phyloP scores from a whole-genome alignment of 2,888 invertebrate genomes.

The Volucella bombylans region DNA sequence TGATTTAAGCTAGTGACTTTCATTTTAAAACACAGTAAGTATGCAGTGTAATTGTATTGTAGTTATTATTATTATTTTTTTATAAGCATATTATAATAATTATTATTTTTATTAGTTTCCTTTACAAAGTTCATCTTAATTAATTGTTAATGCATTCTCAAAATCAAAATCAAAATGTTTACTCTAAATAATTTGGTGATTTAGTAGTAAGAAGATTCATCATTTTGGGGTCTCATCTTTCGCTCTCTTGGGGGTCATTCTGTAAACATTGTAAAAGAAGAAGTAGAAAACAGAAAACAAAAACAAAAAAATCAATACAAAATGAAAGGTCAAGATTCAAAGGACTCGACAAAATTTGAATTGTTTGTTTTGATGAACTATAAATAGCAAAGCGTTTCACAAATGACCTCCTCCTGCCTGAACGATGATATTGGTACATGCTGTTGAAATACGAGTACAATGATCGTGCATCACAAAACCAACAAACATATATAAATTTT shows the following conservation, averaged over 20 bases:
- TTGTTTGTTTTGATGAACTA: slow-evolving; percentile 16
- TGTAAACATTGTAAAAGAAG: slow-evolving; percentile 57
- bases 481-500: too few relatives aligned
- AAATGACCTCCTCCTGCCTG: slow-evolving; percentile 61
- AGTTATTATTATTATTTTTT: slow-evolving; percentile 27
- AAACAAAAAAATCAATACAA: slow-evolving; percentile 19
- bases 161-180: neutral
- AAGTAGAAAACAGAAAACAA: slow-evolving; percentile 30
- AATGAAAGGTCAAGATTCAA: neutral
- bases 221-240: slow-evolving; percentile 60
- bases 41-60: slow-evolving; percentile 26
- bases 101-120: slow-evolving; percentile 46
- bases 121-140: slow-evolving; percentile 24
- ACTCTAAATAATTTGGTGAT: slow-evolving; percentile 57
- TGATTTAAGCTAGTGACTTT: too few relatives aligned
- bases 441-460: slow-evolving; percentile 19
- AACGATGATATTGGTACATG: slow-evolving; percentile 54
- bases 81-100: slow-evolving; percentile 40
- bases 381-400: slow-evolving; percentile 55
- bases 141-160: slow-evolving; percentile 40
- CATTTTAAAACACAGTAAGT: slow-evolving; percentile 20
- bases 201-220: slow-evolving; percentile 43
- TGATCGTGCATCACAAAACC: slow-evolving; percentile 20
- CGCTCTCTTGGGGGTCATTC: slow-evolving; percentile 68
- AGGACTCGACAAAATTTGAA: neutral